Evolutionary conservation across 1,140 invertebrate species (phyloP).

Genomic region (Cydia splendana): DNA sequence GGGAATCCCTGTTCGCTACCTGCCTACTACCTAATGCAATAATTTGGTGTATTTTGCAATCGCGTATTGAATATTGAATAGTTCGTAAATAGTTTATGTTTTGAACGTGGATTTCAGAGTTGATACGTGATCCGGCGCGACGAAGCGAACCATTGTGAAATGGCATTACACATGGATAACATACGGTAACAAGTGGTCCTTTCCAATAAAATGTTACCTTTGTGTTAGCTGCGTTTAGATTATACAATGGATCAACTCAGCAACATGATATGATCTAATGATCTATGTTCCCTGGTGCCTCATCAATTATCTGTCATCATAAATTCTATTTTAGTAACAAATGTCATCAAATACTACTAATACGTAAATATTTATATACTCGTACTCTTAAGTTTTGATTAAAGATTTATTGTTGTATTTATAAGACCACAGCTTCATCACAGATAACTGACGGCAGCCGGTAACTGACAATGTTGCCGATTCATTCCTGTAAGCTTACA

Average conservation of each 20-base stretch:
- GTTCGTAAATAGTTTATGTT: conserved; percentile 79
- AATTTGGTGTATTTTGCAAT: conserved; percentile 80
- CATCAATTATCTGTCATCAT: no score
- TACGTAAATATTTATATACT: no score
- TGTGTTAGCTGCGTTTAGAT: conserved; percentile 68
- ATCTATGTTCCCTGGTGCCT: no score
- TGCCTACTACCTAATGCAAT: conserved; percentile 78
- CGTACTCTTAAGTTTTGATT: no score
- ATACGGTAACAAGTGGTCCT: conserved; percentile 70
- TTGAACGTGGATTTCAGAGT: conserved; percentile 74
- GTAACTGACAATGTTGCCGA: no score
- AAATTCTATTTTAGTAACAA: no score
- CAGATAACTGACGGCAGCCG: no score
- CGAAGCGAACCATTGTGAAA: conserved; percentile 66
- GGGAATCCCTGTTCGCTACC: conserved; percentile 77
- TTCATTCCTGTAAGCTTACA: no score
- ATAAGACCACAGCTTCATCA: no score
- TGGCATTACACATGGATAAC: conserved; percentile 68
- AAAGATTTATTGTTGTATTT: no score
- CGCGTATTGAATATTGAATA: conserved; percentile 79
- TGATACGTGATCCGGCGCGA: conserved; percentile 67
- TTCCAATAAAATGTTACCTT: conserved; percentile 64
- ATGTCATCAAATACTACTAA: no score
- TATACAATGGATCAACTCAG: conserved; percentile 53
- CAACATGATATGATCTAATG: neutral